Percentiles rank a stretch among this genome's conserved stretches.
Evolutionary conservation across 2,888 invertebrate genomes (phyloP).

Genomic region (Colostygia pectinataria): DNA sequence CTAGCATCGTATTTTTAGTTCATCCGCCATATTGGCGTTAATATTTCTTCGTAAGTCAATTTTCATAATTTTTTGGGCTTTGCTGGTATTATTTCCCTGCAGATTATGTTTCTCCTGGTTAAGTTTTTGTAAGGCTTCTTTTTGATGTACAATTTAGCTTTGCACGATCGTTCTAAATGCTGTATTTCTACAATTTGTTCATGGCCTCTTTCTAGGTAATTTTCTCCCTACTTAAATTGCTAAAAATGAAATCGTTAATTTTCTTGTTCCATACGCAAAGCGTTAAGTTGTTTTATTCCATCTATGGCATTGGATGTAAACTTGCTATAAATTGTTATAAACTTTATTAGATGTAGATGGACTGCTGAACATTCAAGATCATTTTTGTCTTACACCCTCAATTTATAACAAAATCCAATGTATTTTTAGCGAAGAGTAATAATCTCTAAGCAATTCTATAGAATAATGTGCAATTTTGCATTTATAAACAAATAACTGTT

Average conservation of each 20-base stretch:
- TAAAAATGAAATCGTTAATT: slow-evolving; percentile 41
- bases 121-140: slow-evolving; percentile 77
- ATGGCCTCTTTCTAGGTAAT: slow-evolving; percentile 71
- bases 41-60: slow-evolving; percentile 83
- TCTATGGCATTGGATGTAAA: slow-evolving; percentile 1
- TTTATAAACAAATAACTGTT: slow-evolving; percentile 18
- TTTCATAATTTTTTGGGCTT: slow-evolving; percentile 74
- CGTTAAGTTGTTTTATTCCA: slow-evolving; percentile 14
- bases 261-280: slow-evolving; percentile 31
- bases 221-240: slow-evolving; percentile 60
- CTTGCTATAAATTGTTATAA: too few relatives aligned
- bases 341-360: slow-evolving; percentile 7
- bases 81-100: slow-evolving; percentile 60
- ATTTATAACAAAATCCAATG: too few relatives aligned
- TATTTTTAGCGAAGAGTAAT: neutral
- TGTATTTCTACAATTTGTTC: slow-evolving; percentile 62
- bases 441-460: neutral
- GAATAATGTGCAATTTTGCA: slow-evolving; percentile 14
- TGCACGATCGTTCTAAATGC: slow-evolving; percentile 62
- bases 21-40: slow-evolving; percentile 88
- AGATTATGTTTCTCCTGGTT: slow-evolving; percentile 64
- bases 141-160: slow-evolving; percentile 51
- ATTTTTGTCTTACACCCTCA: slow-evolving; percentile 8
- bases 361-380: slow-evolving; percentile 14
- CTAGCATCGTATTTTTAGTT: slow-evolving; percentile 83